phyloP scores from a whole-genome alignment of 2,113 vertebrate species.

The Ammospiza caudacuta region DNA sequence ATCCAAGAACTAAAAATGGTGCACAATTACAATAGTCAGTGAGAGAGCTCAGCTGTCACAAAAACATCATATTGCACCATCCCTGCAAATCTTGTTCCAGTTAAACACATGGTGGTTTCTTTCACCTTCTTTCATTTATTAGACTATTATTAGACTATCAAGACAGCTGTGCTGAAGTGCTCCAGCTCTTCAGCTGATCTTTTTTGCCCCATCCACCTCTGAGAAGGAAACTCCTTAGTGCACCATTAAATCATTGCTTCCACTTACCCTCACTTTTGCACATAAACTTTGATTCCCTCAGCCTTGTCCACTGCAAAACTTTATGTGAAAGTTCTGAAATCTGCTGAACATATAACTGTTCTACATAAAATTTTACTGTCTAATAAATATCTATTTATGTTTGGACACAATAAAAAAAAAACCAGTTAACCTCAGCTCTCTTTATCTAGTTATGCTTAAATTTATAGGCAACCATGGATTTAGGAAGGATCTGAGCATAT shows the following conservation, averaged over 20 bases:
- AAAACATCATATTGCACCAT: not conserved
- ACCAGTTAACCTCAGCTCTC: not conserved
- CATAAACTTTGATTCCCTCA: not conserved
- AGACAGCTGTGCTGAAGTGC: not conserved
- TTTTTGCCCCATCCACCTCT: not conserved
- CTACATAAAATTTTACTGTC: not conserved
- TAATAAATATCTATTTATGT: conserved; percentile 3
- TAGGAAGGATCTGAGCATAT: not conserved
- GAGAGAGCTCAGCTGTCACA: not conserved
- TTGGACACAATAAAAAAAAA: not conserved
- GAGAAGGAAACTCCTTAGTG: not conserved
- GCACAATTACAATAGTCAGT: not conserved
- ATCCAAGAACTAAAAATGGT: not conserved
- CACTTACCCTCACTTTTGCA: not conserved
- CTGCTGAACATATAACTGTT: not conserved
- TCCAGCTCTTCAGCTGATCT: not conserved
- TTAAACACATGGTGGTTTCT: not conserved
- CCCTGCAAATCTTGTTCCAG: not conserved
- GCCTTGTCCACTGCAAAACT: not conserved
- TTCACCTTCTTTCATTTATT: not conserved
- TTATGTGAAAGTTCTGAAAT: not conserved
- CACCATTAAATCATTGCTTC: not conserved
- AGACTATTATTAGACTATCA: not conserved
- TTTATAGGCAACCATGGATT: not conserved
- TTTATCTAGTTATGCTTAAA: not conserved